Percentiles rank a stretch among this genome's conserved stretches.
Evolutionary conservation across 30 jellyfish, hydroid and myxozoan genomes (phyloP).

Genomic region (Aurelia sp.): DNA sequence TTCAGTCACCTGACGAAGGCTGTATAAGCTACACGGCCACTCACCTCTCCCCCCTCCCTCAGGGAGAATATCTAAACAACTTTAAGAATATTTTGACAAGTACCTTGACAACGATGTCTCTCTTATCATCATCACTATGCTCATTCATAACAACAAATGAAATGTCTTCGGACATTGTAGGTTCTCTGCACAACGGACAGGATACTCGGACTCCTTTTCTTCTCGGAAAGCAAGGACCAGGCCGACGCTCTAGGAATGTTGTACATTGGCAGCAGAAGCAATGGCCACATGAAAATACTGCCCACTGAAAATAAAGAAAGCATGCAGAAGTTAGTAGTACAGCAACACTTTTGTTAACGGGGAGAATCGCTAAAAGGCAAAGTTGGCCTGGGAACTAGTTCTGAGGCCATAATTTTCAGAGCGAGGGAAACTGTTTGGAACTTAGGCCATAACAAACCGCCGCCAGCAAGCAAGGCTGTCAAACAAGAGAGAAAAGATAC

Average conservation of each 20-base stretch:
- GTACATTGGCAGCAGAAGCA: slow-evolving; percentile 85
- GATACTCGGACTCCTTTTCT: slow-evolving; percentile 21
- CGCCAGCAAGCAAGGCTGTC: too few relatives aligned
- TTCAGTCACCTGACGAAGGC: too few relatives aligned
- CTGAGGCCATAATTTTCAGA: too few relatives aligned
- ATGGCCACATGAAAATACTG: slow-evolving; percentile 92
- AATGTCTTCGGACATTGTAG: slow-evolving; percentile 57
- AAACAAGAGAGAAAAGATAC: too few relatives aligned
- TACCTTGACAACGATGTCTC: slow-evolving; percentile 50
- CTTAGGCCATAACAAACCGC: too few relatives aligned
- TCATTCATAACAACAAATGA: slow-evolving; percentile 74
- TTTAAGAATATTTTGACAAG: background rate
- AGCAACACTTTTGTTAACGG: too few relatives aligned
- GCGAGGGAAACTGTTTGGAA: too few relatives aligned
- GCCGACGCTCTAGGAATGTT: slow-evolving; percentile 48
- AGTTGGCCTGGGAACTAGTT: too few relatives aligned
- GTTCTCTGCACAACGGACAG: slow-evolving; percentile 92
- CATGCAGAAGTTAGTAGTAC: background rate
- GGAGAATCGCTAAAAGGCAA: too few relatives aligned
- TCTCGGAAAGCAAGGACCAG: background rate
- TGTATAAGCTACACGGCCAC: too few relatives aligned
- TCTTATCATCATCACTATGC: background rate
- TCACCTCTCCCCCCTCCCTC: too few relatives aligned
- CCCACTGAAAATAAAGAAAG: slow-evolving; percentile 78
- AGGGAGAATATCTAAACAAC: background rate